Evolutionary conservation across 2,888 invertebrate genomes (phyloP).

Genomic region (Dryobotodes eremita): DNA sequence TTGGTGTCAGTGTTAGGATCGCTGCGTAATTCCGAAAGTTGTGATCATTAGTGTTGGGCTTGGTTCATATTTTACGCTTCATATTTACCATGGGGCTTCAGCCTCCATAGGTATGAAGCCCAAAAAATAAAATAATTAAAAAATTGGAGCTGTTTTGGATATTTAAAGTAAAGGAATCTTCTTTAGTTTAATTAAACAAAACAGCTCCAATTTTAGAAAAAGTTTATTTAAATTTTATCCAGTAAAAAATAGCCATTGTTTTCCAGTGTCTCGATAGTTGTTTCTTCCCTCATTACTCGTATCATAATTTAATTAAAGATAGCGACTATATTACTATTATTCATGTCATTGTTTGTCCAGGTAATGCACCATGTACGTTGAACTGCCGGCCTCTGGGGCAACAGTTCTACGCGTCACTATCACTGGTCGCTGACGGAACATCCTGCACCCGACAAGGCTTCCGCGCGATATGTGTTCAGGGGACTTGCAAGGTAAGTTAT

Average conservation of each 20-base stretch:
- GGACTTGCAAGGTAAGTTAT: slow-evolving; percentile 94
- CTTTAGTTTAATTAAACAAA: too few relatives aligned
- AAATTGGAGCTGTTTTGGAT: too few relatives aligned
- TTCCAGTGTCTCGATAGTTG: too few relatives aligned
- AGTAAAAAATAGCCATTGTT: too few relatives aligned
- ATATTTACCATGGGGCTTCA: not conserved
- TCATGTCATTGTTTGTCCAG: slow-evolving; percentile 67
- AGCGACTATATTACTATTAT: too few relatives aligned
- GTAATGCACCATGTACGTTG: slow-evolving; percentile 92
- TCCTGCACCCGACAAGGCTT: slow-evolving; percentile 92
- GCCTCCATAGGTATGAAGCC: too few relatives aligned
- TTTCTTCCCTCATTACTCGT: too few relatives aligned
- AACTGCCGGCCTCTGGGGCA: slow-evolving; percentile 96
- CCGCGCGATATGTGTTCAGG: slow-evolving; percentile 94
- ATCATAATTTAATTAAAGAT: too few relatives aligned
- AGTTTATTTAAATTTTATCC: too few relatives aligned
- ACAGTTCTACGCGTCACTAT: slow-evolving; percentile 96
- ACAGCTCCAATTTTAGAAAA: too few relatives aligned
- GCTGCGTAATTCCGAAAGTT: slow-evolving; percentile 5
- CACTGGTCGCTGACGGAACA: slow-evolving; percentile 95
- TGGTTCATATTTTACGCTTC: not conserved
- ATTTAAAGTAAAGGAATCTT: too few relatives aligned
- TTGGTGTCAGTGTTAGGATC: slow-evolving; percentile 4
- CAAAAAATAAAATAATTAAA: too few relatives aligned
- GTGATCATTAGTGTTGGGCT: slow-evolving; percentile 11